Evolutionary conservation across 1,140 invertebrate species (phyloP), one percentile per base, ranked within the genome.

Genomic region (Trissolcus basalis): DNA sequence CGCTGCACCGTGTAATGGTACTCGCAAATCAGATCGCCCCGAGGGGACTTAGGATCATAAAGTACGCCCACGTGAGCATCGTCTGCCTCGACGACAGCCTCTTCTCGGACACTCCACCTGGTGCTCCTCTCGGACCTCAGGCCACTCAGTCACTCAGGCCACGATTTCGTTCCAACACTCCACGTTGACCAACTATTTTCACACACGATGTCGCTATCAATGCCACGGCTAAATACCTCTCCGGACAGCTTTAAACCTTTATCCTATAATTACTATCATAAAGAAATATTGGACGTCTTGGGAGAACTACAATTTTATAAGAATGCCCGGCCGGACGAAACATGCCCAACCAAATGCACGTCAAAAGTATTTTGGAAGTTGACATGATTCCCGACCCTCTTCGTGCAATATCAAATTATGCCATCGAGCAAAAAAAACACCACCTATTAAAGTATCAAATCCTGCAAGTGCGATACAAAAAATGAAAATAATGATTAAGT

Each of bases 1-100:
- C 81, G 80, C 54, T 76, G 69, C 80, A 71, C 79, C 79, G 77
- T 82, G 78, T 81, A 83, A 82, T 81, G 74, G 74, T 16, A 67
- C 79, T 83, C 80, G 81, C 82, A 85, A 85, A 86, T 83, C 82
- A 83, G 82, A 85, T 84, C 80, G 78, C 70, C 64, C 60, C 15
- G 19, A 54, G 65, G 64, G 67, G 65, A 55, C 68, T 67, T 39
- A 15, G 41, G 44, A 71, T 77, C 80, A 80, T 84, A 86, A 85
- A 85, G 60, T 80, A 83, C 81, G 67, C 82, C 81, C 81, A 85
- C 85, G 77, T 79, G 69, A 80, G 67, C 51, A 74, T 77, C 60
- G 77, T 14, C 19, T 36, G 39, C 56, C 35, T 33, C 65, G 72
- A 78, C 73, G 73, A 75, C 75, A 80, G 73, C 53, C 63, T 61